These are phyloP conservation scores for Drosophila kepulauana DNA, from an alignment of 1,140 invertebrate genomes.

Conservation along the genomic window DNA sequence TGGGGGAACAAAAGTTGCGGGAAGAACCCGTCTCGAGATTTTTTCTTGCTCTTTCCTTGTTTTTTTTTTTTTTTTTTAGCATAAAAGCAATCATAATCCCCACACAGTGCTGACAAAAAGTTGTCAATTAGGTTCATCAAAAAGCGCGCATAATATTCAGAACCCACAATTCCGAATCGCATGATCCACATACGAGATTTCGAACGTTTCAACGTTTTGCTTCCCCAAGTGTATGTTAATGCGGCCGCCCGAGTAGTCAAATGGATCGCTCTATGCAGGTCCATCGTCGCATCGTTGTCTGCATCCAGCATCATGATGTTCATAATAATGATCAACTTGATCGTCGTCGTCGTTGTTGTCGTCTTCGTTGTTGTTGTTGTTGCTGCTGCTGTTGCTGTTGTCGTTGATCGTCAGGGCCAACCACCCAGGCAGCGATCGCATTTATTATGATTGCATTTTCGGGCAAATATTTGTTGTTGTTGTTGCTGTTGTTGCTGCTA, in stretches of 20 bases:
- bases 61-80: conserved; percentile 48
- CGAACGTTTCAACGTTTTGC: too few species aligned
- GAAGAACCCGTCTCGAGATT: too few species aligned
- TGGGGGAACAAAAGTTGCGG: not conserved
- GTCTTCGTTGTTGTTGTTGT: too few species aligned
- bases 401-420: conserved; percentile 24
- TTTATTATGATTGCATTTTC: conserved; percentile 82
- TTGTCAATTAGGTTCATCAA: conserved; percentile 81
- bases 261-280: conserved; percentile 30
- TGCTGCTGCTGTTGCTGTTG: too few species aligned
- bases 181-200: not conserved
- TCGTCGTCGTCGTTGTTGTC: not conserved
- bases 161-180: conserved; percentile 4
- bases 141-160: conserved; percentile 47
- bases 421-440: conserved; percentile 77
- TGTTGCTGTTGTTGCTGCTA: conserved; percentile 40
- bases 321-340: conserved; percentile 25
- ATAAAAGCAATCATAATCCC: conserved; percentile 81
- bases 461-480: conserved; percentile 56
- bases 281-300: not conserved
- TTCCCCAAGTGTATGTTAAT: conserved; percentile 43
- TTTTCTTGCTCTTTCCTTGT: too few species aligned
- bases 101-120: conserved; percentile 80
- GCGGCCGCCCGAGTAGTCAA: conserved; percentile 51
- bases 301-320: conserved; percentile 4